Conservation (phyloP, 37 sponge, comb jelly and placozoan genomes). For the Hormiphora californensis region DNA sequence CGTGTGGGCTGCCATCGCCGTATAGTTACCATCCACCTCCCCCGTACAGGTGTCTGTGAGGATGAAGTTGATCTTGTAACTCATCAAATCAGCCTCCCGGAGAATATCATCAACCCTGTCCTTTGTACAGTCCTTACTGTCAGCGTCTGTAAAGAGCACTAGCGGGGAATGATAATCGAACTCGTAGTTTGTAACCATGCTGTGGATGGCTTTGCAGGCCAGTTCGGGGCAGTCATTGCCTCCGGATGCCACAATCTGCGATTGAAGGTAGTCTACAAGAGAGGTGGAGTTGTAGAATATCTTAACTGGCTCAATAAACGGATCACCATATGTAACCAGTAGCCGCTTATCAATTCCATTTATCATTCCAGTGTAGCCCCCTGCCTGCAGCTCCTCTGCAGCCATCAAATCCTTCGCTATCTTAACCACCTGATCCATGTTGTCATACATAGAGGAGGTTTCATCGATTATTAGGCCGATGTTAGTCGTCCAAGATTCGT, state of each 20-base stretch:
- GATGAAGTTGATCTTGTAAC: background rate
- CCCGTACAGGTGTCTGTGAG: slow-evolving; percentile 15
- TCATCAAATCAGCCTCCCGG: background rate
- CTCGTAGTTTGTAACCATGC: background rate
- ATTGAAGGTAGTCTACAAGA: background rate
- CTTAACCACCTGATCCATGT: slow-evolving; percentile 11
- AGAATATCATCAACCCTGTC: background rate
- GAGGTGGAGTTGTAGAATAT: background rate
- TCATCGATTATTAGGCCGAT: background rate
- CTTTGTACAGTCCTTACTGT: slow-evolving; percentile 18
- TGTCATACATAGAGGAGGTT: slow-evolving; percentile 24
- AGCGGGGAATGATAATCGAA: background rate
- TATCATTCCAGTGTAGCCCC: background rate
- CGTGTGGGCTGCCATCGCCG: background rate
- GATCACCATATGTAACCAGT: too few relatives aligned
- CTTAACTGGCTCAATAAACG: background rate
- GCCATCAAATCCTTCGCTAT: background rate
- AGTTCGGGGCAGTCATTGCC: slow-evolving; percentile 30
- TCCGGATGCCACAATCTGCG: background rate
- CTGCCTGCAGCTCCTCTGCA: background rate
- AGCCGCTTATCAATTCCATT: too few relatives aligned
- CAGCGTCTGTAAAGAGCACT: slow-evolving; percentile 9
- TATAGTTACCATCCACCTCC: slow-evolving; percentile 39
- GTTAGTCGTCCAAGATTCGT: background rate
- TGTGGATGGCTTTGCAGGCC: background rate